A percentile compares a stretch with the other conserved stretches of the same genome.
Evolutionary conservation across 2,113 vertebrate genomes (phyloP).

Genomic region (Neopipo cinnamomea): DNA sequence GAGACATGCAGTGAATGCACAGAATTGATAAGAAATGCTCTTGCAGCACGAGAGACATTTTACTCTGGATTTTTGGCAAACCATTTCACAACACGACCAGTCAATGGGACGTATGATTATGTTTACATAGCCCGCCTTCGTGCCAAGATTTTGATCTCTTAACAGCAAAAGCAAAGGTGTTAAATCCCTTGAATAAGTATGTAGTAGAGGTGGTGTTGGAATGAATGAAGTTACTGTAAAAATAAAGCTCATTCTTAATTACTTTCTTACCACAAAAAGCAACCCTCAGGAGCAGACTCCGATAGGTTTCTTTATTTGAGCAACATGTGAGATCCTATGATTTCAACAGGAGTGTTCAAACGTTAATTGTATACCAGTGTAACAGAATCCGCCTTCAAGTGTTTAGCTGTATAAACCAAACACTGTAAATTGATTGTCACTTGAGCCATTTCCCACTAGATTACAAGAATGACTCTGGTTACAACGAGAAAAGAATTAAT

Average conservation of each 20-base stretch:
- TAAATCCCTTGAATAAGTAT: constrained; percentile 6
- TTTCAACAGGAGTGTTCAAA: not conserved
- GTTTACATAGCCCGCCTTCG: not conserved
- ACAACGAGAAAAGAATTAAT: not conserved
- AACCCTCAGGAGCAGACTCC: not conserved
- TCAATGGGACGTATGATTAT: not conserved
- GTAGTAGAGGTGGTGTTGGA: not conserved
- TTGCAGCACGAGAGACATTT: not conserved
- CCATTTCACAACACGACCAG: not conserved
- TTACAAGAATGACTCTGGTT: not conserved
- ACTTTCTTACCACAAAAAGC: not conserved
- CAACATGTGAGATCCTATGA: fast-evolving
- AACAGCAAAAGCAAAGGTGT: not conserved
- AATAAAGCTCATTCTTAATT: constrained; percentile 2
- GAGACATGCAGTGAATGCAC: not conserved
- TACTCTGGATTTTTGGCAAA: not conserved
- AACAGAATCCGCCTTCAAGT: not conserved
- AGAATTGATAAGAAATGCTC: not conserved
- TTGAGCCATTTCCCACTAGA: not conserved
- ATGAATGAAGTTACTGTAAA: not conserved
- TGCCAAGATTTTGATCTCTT: not conserved
- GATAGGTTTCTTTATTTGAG: not conserved
- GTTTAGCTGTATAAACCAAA: not conserved
- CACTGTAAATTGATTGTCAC: not conserved
- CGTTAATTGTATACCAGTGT: not conserved